These are phyloP conservation scores for Strigamia crassipes DNA, from an alignment of 2,888 invertebrate species.

Conservation along the genomic window DNA sequence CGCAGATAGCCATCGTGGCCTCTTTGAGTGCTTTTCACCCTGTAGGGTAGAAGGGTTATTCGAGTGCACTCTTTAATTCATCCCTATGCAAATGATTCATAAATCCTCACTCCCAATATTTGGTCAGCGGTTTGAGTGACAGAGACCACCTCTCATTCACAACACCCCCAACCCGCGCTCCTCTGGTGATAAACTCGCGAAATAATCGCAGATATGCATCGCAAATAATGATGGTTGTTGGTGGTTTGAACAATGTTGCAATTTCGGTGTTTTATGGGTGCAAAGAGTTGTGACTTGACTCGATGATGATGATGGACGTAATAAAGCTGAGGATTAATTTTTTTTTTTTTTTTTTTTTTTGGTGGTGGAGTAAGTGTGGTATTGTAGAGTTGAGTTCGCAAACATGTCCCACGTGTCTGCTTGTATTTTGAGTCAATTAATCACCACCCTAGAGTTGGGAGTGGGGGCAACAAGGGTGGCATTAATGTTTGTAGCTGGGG, in stretches of 20 bases:
- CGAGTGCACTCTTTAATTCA: conserved; percentile 7
- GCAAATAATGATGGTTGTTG: conserved; percentile 7
- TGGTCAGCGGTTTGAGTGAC: background rate
- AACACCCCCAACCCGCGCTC: background rate
- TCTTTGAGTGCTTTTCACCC: conserved; percentile 25
- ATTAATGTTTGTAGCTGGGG: background rate
- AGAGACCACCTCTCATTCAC: background rate
- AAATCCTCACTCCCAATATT: background rate
- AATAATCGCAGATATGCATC: background rate
- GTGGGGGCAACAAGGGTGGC: conserved; percentile 14
- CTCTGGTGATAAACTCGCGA: background rate
- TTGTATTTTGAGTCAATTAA: conserved; percentile 13
- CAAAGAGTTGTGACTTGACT: background rate
- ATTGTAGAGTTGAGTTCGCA: conserved; percentile 1
- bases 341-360: conserved; percentile 5
- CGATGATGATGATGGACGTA: background rate
- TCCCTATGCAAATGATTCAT: conserved; percentile 33
- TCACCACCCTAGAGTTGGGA: background rate
- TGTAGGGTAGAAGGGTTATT: conserved; percentile 25
- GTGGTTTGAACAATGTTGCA: background rate
- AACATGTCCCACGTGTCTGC: background rate
- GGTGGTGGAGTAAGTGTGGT: background rate
- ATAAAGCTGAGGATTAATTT: background rate
- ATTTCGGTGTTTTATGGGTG: background rate
- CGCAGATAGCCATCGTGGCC: conserved; percentile 24